A percentile compares a stretch with the other conserved stretches of the same genome.
phyloP scores from a whole-genome alignment of 2,888 invertebrate genomes.

The Caenorhabditis sp. region DNA sequence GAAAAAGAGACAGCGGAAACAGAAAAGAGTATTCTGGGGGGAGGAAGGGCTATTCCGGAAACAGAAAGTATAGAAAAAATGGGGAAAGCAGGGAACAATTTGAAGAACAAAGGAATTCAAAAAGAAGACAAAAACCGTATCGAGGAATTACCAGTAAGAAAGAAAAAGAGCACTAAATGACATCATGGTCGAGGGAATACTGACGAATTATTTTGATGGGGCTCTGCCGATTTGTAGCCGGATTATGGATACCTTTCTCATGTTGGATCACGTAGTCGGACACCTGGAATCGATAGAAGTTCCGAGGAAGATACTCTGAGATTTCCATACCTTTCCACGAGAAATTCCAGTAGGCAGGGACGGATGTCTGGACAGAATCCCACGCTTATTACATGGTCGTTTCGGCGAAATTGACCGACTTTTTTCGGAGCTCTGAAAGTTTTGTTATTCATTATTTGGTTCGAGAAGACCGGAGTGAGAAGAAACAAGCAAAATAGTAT shows the following conservation, averaged over 20 bases:
- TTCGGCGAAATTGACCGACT: conserved; percentile 76
- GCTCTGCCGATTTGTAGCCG: conserved; percentile 69
- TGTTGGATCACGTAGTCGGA: conserved; percentile 78
- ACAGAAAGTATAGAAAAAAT: conserved; percentile 1
- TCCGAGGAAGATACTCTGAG: no score
- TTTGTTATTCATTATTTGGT: neutral
- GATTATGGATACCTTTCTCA: conserved; percentile 79
- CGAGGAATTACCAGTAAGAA: conserved; percentile 12
- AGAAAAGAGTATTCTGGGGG: neutral
- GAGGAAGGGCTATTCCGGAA: conserved; percentile 28
- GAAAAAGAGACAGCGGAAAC: neutral
- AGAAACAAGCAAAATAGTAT: conserved; percentile 2
- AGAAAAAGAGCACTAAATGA: conserved; percentile 24
- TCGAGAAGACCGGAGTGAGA: no score
- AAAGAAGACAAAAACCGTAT: conserved; percentile 21
- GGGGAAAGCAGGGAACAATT: neutral
- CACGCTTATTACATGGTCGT: conserved; percentile 57
- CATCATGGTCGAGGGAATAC: conserved; percentile 66
- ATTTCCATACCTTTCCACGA: conserved; percentile 67
- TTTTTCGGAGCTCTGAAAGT: conserved; percentile 70
- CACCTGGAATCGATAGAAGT: conserved; percentile 59
- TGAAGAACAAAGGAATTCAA: conserved; percentile 12
- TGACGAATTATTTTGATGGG: conserved; percentile 71
- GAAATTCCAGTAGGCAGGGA: conserved; percentile 71
- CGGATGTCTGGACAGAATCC: conserved; percentile 65